Evolutionary conservation across 2,113 vertebrate species (phyloP).

Genomic region (Carlito syrichta): DNA sequence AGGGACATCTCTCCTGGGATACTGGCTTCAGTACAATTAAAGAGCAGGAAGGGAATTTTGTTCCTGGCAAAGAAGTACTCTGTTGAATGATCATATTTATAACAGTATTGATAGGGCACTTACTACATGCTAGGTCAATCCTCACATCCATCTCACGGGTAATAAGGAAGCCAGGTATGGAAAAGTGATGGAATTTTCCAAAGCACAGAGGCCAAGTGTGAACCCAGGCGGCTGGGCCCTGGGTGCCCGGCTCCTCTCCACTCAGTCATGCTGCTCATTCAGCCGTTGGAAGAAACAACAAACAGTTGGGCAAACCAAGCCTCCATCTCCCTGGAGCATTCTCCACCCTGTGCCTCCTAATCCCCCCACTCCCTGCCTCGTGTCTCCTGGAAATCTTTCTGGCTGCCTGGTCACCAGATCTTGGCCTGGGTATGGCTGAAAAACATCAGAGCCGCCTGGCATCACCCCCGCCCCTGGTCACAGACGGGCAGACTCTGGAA

Average conservation of each 20-base stretch:
- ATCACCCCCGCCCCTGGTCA: background rate
- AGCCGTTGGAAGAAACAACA: background rate
- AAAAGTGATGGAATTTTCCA: conserved; percentile 20
- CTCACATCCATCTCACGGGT: background rate
- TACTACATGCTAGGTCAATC: conserved; percentile 26
- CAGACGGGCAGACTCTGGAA: background rate
- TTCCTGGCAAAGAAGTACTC: conserved; percentile 14
- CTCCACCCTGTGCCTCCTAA: background rate
- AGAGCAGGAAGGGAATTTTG: conserved; percentile 18
- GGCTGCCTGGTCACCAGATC: background rate
- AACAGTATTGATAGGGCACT: conserved; percentile 53
- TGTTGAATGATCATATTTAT: conserved; percentile 43
- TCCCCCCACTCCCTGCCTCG: background rate
- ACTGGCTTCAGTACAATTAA: background rate
- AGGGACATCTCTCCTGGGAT: conserved; percentile 32
- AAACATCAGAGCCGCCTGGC: background rate
- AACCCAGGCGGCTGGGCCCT: background rate
- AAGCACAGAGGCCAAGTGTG: background rate
- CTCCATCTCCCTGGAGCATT: background rate
- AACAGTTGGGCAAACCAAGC: background rate
- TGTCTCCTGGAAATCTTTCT: background rate
- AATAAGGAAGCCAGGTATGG: conserved; percentile 12
- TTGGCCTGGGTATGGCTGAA: background rate
- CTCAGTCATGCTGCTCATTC: background rate
- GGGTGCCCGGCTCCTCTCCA: background rate